A percentile compares a stretch with the other conserved stretches of the same genome.
phyloP scores from a whole-genome alignment of 1,140 invertebrate species.

The Nasonia vitripennis region DNA sequence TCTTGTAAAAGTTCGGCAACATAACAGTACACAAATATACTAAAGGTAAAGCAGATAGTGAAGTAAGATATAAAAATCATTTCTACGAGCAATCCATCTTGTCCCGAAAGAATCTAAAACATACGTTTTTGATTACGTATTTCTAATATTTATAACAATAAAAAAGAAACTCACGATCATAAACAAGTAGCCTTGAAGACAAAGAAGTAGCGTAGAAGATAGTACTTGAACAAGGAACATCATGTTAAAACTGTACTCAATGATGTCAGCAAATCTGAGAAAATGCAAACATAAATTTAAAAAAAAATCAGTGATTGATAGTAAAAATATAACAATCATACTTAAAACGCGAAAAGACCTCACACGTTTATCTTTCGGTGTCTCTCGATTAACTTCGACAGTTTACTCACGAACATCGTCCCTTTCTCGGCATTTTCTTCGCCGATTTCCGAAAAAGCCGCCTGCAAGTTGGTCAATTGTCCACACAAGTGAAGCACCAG shows the following conservation, averaged over 20 bases:
- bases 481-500: constrained; percentile 62
- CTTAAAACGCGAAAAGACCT: neutral
- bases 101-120: constrained; percentile 13
- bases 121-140: neutral
- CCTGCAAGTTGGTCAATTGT: constrained; percentile 31
- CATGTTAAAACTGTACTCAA: constrained; percentile 69
- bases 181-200: constrained; percentile 72
- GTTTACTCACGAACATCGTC: neutral
- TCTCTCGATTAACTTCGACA: neutral
- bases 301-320: neutral
- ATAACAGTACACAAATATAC: constrained; percentile 39
- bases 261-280: constrained; percentile 59
- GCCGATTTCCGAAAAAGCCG: neutral
- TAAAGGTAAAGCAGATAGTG: neutral
- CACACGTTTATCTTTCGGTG: neutral
- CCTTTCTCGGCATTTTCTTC: neutral
- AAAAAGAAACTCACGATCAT: constrained; percentile 60
- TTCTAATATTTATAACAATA: neutral
- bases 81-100: neutral
- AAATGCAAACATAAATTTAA: neutral
- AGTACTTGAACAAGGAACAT: constrained; percentile 70
- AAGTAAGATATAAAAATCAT: constrained; percentile 25
- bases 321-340: neutral
- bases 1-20: constrained; percentile 5
- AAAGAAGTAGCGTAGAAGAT: constrained; percentile 72